Conservation (phyloP, 2,888 invertebrate genomes). For the Globia sparganii region DNA sequence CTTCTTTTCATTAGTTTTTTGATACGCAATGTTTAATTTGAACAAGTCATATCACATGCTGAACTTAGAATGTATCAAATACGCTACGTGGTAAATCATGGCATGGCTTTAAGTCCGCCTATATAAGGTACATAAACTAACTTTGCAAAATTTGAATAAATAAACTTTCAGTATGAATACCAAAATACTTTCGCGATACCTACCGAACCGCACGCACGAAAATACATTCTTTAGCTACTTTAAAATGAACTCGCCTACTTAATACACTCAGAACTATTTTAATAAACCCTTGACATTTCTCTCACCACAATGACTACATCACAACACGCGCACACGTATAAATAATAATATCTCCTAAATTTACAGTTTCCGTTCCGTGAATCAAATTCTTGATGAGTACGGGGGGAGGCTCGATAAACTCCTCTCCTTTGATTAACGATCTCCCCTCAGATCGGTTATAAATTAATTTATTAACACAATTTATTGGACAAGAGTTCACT, state of each 20-base stretch:
- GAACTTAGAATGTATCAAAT: not conserved
- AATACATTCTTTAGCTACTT: conserved; percentile 6
- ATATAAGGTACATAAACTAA: too few species aligned
- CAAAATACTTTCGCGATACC: conserved; percentile 15
- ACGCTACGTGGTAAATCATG: not conserved
- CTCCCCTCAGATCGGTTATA: conserved; percentile 63
- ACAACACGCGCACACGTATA: conserved; percentile 19
- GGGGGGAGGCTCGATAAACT: conserved; percentile 52
- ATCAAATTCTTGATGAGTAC: conserved; percentile 61
- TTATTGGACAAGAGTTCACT: conserved; percentile 59
- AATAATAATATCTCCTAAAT: conserved; percentile 43
- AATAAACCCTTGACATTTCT: conserved; percentile 53
- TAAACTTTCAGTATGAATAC: not conserved
- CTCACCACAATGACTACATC: conserved; percentile 38
- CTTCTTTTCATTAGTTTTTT: not conserved
- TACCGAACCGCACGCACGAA: conserved; percentile 4
- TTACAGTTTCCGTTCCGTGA: conserved; percentile 49
- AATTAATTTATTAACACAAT: conserved; percentile 69
- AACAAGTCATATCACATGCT: too few species aligned
- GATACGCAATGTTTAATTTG: not conserved
- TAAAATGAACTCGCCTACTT: conserved; percentile 37
- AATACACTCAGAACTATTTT: conserved; percentile 54
- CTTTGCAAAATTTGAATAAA: not conserved
- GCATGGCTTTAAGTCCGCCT: not conserved
- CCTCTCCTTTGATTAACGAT: conserved; percentile 64